Percentiles rank a stretch among this genome's conserved stretches.
These are phyloP conservation scores for Seriola rivoliana DNA, from an alignment of 2,113 vertebrate genomes.

Conservation along the genomic window DNA sequence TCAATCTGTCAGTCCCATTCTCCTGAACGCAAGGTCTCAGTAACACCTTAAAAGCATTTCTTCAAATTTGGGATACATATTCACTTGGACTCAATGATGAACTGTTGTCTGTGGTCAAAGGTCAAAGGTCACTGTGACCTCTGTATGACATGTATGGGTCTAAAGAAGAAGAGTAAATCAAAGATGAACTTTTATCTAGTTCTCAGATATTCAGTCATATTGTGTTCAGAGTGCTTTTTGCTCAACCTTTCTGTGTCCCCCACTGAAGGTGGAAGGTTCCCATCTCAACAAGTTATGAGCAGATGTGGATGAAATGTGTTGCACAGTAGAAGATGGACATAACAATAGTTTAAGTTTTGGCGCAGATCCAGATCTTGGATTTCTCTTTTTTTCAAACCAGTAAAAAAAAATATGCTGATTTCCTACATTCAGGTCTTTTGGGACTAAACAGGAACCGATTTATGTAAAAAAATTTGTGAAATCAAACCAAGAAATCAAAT, in stretches of 20 bases:
- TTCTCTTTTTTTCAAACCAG: conserved; percentile 1
- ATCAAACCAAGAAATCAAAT: background rate
- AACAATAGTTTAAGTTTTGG: background rate
- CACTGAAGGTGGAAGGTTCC: background rate
- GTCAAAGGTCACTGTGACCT: no score
- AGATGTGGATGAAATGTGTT: background rate
- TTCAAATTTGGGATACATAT: no score
- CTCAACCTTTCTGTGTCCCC: background rate
- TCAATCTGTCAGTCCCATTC: no score
- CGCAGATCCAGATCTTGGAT: background rate
- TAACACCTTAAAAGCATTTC: no score
- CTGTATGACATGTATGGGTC: background rate
- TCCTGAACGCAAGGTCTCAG: no score
- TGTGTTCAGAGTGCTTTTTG: background rate
- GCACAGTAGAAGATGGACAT: background rate
- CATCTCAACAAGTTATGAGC: background rate
- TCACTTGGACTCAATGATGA: no score
- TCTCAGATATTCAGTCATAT: background rate
- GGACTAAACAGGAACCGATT: background rate
- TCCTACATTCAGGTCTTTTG: background rate
- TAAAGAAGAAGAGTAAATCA: background rate
- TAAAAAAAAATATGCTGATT: background rate
- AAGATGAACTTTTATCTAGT: background rate
- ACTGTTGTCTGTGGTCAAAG: no score
- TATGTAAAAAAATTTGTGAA: background rate